Evolutionary conservation across 30 jellyfish, hydroid and myxozoan species (phyloP), one percentile per base, ranked within the genome.

Genomic region (Cassiopea andromeda): DNA sequence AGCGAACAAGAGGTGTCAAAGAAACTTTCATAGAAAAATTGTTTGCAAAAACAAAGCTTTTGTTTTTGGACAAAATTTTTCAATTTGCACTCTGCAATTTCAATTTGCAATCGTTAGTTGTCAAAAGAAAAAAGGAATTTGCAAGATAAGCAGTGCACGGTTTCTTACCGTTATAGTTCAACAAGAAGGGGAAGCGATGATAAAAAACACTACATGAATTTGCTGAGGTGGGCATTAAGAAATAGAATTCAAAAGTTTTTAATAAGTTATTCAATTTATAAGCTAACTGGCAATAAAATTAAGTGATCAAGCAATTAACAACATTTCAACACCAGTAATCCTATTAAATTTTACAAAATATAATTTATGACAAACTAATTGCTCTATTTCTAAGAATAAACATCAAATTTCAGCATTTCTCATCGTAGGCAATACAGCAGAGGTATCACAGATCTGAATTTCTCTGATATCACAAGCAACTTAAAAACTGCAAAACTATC

Each of bases 311-410:
- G 79, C 79, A 70, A 15, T 70, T 70, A 70, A 70, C 54, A 17
- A 19, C n/a, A 70, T 70, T 38, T 17, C 3, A 17, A 70, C 2
- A 70, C 79, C 18, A 38, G 38, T 17, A 70, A 70, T 70, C 79
- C 79, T 70, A 70, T 70, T 70, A 15, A 70, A 7, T 70, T 4
- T 70, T 70, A 70, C 79, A 70, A 70, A 70, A 67, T 15, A 70
- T 70, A 70, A 18, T 70, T 70, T 70, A 70, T 70, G 79, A 7
- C 79, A 70, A 70, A 70, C 79, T 70, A 2, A 70, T 14, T 61
- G 73, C 73, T 61, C 14, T 14, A 61, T 70, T 70, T 70, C 79
- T n/a, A 70, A 12, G 54, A 43, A 70, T n/a, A 43, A 70, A 18
- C 79, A 54, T 2, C 14, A 27, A 70, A 15, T 70, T 70, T 8